Conservation (phyloP, 1,140 invertebrate genomes). For the Frieseomelitta varia region DNA sequence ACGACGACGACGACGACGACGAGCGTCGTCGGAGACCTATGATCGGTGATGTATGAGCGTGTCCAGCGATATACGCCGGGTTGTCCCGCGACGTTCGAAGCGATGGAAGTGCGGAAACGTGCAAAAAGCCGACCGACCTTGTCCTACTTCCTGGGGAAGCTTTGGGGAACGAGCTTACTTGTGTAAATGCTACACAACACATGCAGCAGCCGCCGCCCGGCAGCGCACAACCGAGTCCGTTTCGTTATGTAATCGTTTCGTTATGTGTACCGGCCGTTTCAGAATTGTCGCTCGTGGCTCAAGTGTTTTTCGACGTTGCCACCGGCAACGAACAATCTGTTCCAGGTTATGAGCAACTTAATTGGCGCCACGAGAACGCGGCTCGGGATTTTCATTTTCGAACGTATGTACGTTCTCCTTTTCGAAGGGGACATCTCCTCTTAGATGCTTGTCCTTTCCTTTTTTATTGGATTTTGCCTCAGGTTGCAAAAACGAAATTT, state of each 20-base stretch:
- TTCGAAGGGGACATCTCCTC: too few relatives aligned
- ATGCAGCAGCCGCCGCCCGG: constrained; percentile 16
- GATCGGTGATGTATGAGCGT: constrained; percentile 15
- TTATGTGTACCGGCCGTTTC: constrained; percentile 35
- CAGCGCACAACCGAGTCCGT: constrained; percentile 15
- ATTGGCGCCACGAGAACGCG: neutral
- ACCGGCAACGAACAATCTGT: neutral
- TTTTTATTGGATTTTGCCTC: neutral
- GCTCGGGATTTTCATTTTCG: neutral
- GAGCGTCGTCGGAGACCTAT: neutral
- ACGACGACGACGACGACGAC: neutral
- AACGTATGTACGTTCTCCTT: too few relatives aligned
- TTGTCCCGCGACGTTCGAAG: constrained; percentile 33
- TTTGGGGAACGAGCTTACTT: constrained; percentile 60
- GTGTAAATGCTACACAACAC: constrained; percentile 56
- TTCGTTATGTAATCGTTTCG: constrained; percentile 36
- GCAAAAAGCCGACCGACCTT: constrained; percentile 61
- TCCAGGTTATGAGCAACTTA: constrained; percentile 3
- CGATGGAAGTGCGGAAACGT: constrained; percentile 53
- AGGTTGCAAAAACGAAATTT: neutral
- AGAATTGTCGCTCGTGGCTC: neutral
- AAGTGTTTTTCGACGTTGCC: neutral
- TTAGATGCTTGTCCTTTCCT: too few relatives aligned
- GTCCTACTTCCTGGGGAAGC: constrained; percentile 60
- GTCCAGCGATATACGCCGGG: constrained; percentile 25